A percentile compares a stretch with the other conserved stretches of the same genome.
These are phyloP conservation scores for Phoebastria nigripes DNA, from an alignment of 2,797 vertebrate genomes.

Conservation along the genomic window DNA sequence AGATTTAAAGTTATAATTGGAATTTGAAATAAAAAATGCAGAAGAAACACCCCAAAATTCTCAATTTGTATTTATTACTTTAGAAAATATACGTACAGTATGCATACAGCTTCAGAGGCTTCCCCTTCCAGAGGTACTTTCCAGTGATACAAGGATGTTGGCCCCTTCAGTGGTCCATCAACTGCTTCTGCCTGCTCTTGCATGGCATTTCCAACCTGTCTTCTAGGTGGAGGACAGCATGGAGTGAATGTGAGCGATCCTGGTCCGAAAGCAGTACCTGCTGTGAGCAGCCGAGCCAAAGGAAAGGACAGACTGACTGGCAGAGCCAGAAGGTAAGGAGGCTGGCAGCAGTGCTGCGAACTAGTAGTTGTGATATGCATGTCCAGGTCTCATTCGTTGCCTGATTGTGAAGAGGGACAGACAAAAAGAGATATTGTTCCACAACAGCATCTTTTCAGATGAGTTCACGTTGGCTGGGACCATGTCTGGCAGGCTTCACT, in stretches of 20 bases:
- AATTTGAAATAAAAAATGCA: neutral
- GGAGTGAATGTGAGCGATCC: conserved; percentile 74
- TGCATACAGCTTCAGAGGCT: neutral
- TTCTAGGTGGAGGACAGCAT: conserved; percentile 79
- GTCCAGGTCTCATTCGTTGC: neutral
- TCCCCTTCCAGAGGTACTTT: neutral
- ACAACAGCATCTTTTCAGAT: neutral
- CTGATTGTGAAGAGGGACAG: neutral
- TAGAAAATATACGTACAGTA: accelerated
- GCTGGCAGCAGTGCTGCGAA: neutral
- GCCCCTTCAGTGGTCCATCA: neutral
- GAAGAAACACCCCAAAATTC: neutral
- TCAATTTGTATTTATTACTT: neutral
- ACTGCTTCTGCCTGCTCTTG: neutral
- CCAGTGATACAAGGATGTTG: neutral
- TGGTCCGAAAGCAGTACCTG: conserved; percentile 71
- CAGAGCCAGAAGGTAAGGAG: conserved; percentile 88
- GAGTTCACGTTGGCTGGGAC: neutral
- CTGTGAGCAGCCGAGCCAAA: conserved; percentile 87
- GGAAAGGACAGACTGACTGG: conserved; percentile 95
- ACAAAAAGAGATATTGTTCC: neutral
- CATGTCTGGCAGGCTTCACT: neutral
- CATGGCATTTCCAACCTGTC: neutral
- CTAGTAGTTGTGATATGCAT: accelerated
- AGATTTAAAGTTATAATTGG: neutral